Percentiles rank a stretch among this genome's conserved stretches.
Evolutionary conservation across 2,797 vertebrate species (phyloP).

Genomic region (Decapterus maruadsi): DNA sequence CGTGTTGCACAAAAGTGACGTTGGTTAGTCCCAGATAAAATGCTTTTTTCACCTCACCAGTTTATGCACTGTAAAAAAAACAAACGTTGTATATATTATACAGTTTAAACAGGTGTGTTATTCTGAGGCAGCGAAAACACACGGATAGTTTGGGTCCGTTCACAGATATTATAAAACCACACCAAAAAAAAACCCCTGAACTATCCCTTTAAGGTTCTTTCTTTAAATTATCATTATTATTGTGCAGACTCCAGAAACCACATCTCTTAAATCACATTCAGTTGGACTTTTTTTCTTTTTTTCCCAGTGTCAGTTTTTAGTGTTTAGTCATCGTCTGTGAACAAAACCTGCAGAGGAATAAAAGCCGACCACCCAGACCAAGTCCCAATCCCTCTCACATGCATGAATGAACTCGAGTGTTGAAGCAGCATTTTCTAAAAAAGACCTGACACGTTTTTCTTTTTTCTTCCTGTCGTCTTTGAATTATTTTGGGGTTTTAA

Average conservation of each 20-base stretch:
- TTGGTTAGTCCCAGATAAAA: too few species aligned
- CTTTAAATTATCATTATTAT: background rate
- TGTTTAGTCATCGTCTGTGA: background rate
- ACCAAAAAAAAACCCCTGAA: too few species aligned
- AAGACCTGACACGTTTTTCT: constrained; percentile 1
- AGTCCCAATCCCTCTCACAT: constrained; percentile 21
- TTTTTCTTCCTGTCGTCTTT: background rate
- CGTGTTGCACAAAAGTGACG: too few species aligned
- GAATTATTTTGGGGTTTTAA: too few species aligned
- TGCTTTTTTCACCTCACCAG: too few species aligned
- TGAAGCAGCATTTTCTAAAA: constrained; percentile 36
- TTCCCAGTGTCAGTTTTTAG: background rate
- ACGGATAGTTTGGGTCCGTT: too few species aligned
- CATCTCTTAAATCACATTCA: background rate
- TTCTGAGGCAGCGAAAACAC: too few species aligned
- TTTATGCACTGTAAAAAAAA: too few species aligned
- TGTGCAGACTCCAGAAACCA: background rate
- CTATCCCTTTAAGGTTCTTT: background rate
- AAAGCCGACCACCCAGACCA: constrained; percentile 44
- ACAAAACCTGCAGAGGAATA: background rate
- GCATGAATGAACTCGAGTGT: constrained; percentile 37
- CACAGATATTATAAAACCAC: too few species aligned
- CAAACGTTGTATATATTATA: too few species aligned
- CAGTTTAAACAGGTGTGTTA: too few species aligned
- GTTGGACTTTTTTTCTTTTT: constrained; percentile 8